Base-by-base conservation (phyloP, 1,140 invertebrate genomes). In the Cardiocondyla obscurior region DNA sequence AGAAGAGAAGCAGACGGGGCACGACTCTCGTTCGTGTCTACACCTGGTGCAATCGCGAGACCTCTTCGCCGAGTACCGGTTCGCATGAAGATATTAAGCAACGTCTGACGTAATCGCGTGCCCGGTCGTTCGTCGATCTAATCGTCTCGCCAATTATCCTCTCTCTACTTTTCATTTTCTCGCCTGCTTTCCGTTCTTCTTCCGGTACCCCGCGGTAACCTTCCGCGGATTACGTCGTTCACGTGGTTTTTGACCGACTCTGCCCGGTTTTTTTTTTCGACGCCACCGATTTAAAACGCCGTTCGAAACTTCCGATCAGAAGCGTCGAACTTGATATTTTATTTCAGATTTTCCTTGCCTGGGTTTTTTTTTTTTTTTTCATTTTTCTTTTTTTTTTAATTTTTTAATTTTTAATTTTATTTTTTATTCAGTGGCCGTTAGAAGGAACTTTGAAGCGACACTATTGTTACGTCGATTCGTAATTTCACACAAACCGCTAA, bases 61-160 rank as follows among this genome's bases (percentile, higher is more conserved):
- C 44, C 42, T 55, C 28, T 64, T 83, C 81, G 22, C 44, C 81
- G 51, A 81, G 76, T 70, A 81, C 76, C 84, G 83, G 85, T 83
- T 64, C 81, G 79, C 81, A 67, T 74, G 58, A 81, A 64, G 86
- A 90, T 81, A 83, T 90, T 87, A 89, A 86, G 89, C 85, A 91
- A 91, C 85, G 73, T 81, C 86, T 91, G 86, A 91, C 85, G 89
- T 88, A 90, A 91, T 84, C 77, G 83, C 82, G 81, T 76, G 85
- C 57, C 49, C 67, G 81, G 67, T 82, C 83, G 57, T 49, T 77
- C 73, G 42, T 76, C 58, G 73, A 76, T 76, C 58, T 76, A 76
- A 76, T 76, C 73, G 58, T 49, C 58, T 49, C 30, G 73, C 58
- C 58, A 65, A 76, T 76, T 76, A 76, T 76, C 73, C 58, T 39